Conservation (phyloP, 1,140 invertebrate species). For the Sinonovacula constricta region DNA sequence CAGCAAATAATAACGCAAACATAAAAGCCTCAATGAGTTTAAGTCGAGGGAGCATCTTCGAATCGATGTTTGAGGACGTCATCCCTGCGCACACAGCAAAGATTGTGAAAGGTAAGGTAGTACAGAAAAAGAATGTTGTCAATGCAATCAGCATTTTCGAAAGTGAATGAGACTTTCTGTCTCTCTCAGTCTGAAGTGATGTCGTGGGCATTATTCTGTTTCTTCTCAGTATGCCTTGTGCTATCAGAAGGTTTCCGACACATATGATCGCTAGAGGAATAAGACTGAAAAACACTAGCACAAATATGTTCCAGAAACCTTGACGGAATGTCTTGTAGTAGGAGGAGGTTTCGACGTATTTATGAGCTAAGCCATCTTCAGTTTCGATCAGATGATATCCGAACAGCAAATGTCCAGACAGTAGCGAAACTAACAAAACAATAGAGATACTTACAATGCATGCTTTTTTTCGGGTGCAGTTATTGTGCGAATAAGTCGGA, state of each 20-base stretch:
- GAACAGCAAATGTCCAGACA: neutral
- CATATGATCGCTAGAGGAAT: neutral
- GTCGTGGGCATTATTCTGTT: too few relatives aligned
- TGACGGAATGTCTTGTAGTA: neutral
- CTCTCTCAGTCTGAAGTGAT: too few relatives aligned
- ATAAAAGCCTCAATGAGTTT: neutral
- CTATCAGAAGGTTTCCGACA: neutral
- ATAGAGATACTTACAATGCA: neutral
- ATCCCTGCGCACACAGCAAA: neutral
- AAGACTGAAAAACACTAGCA: slow-evolving; percentile 6
- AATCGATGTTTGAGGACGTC: neutral
- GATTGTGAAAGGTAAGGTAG: neutral
- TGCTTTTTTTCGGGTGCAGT: neutral
- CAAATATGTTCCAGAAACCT: neutral
- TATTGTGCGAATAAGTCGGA: neutral
- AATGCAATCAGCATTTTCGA: neutral
- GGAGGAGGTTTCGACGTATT: neutral
- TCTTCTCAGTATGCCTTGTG: neutral
- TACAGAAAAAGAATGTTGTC: neutral
- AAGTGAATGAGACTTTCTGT: too few relatives aligned
- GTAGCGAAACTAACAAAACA: neutral
- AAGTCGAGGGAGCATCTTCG: neutral
- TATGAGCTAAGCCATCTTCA: neutral
- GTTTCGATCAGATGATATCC: neutral
- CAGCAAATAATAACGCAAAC: neutral